Conservation (phyloP, 2,113 vertebrate species). For the Rhea americana region DNA sequence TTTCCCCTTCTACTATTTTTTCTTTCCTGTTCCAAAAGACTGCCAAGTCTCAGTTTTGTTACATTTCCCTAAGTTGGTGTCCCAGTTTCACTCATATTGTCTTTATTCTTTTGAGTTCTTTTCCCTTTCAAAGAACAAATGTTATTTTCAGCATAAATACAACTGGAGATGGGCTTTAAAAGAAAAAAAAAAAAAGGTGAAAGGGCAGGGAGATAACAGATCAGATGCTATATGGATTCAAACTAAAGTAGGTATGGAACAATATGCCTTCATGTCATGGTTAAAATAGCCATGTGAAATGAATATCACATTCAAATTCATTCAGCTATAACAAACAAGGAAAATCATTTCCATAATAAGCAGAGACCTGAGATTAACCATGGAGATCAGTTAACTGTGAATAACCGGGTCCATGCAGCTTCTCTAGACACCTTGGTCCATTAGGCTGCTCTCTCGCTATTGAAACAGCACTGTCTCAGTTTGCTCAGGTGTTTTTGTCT, state of each 20-base stretch:
- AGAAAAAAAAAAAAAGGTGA: too few relatives aligned
- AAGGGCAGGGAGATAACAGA: neutral
- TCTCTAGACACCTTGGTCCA: neutral
- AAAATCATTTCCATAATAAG: slow-evolving; percentile 23
- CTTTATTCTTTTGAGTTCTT: neutral
- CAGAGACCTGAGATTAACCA: neutral
- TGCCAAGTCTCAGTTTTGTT: neutral
- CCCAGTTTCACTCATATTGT: neutral
- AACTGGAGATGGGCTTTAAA: too few relatives aligned
- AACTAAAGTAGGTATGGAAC: neutral
- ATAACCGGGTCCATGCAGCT: neutral
- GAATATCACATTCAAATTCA: slow-evolving; percentile 8
- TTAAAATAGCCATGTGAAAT: slow-evolving; percentile 40
- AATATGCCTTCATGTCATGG: neutral
- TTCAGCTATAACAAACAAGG: neutral
- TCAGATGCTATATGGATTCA: slow-evolving; percentile 4
- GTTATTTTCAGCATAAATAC: too few relatives aligned
- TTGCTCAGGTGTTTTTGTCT: neutral
- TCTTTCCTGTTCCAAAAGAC: neutral
- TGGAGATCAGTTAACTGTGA: neutral
- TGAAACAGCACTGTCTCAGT: neutral
- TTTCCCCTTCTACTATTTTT: neutral
- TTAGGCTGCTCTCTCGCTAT: neutral
- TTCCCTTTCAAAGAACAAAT: neutral
- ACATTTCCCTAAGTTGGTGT: neutral